Percentiles rank a stretch among this genome's conserved stretches.
phyloP scores from a whole-genome alignment of 2,113 vertebrate species.

The Tor tambroides region DNA sequence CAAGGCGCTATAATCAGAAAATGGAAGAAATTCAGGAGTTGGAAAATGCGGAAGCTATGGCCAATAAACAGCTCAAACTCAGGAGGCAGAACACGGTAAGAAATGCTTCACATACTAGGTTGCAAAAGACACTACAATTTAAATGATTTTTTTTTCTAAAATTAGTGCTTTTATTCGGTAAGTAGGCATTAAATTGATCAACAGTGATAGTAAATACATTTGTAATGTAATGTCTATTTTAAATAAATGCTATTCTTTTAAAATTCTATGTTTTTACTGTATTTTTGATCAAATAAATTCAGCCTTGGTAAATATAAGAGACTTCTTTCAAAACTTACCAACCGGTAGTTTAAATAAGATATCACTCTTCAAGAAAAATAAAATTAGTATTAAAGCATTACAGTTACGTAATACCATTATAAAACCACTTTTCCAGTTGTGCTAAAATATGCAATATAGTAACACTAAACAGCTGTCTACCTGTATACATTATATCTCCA shows the following conservation, averaged over 20 bases:
- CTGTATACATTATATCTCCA: background rate
- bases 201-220: background rate
- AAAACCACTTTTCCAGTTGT: background rate
- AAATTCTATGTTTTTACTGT: too few species aligned
- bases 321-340: background rate
- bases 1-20: constrained; percentile 89
- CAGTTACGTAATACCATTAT: background rate
- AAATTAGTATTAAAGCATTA: background rate
- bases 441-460: background rate
- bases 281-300: too few species aligned
- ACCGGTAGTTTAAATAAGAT: background rate
- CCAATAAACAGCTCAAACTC: constrained; percentile 84
- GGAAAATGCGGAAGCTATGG: constrained; percentile 86
- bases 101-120: background rate
- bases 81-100: constrained; percentile 85
- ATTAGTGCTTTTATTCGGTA: background rate
- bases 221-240: background rate
- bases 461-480: background rate
- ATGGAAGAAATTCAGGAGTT: constrained; percentile 92
- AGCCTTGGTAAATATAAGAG: too few species aligned
- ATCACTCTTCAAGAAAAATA: background rate
- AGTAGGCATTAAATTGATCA: background rate
- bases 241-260: background rate
- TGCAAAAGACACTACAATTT: background rate
- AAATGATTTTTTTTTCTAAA: background rate